These are phyloP conservation scores for Falco columbarius DNA, from an alignment of 2,797 vertebrate genomes.

Conservation along the genomic window DNA sequence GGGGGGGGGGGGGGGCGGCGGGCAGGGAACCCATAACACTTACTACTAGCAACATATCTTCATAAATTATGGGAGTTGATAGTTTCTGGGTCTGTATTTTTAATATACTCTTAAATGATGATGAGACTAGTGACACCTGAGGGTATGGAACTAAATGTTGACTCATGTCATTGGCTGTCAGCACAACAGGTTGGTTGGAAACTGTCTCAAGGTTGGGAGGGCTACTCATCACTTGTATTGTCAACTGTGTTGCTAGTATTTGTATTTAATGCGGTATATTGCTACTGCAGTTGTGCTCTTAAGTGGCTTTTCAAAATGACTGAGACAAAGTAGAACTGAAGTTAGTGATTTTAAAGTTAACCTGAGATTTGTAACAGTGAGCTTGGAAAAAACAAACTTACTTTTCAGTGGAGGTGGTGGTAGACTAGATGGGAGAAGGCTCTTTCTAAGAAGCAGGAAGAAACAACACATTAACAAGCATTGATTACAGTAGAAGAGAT, in stretches of 20 bases:
- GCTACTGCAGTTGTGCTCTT: neutral
- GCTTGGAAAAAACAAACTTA: neutral
- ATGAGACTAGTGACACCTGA: neutral
- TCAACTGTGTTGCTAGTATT: neutral
- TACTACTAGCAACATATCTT: neutral
- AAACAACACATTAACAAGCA: constrained; percentile 9
- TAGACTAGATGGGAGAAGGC: neutral
- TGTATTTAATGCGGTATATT: neutral
- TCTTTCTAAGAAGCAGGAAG: constrained; percentile 43
- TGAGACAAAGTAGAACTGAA: neutral
- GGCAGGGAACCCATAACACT: neutral
- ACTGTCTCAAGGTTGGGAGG: neutral
- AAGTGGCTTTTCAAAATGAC: neutral
- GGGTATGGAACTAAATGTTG: neutral
- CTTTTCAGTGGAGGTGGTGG: neutral
- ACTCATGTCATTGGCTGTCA: neutral
- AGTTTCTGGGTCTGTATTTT: neutral
- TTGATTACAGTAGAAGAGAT: constrained; percentile 25
- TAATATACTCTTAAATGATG: neutral
- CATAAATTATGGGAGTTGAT: neutral
- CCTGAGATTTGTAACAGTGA: neutral
- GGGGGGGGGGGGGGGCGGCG: neutral
- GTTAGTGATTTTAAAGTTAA: neutral
- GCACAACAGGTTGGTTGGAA: neutral
- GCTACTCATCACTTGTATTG: neutral